Evolutionary conservation across 2,113 vertebrate species (phyloP), one percentile per base, ranked within the genome.

Genomic region (Choloepus hoffmanni): DNA sequence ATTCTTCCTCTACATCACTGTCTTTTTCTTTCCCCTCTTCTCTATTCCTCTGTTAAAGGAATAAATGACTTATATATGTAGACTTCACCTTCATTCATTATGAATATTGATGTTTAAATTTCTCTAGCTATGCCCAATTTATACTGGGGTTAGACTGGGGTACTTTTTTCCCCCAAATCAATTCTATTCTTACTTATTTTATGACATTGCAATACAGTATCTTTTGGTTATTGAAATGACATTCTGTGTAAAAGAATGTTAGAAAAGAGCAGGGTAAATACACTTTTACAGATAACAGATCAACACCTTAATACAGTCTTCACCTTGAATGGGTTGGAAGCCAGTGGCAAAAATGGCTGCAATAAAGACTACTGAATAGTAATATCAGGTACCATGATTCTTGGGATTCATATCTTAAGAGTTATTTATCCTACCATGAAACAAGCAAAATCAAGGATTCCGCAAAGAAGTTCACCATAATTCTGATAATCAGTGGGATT

Each of bases 251-350:
- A 83, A 26, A 77, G 28, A 88, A 60, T 53, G 72, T 77, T 92
- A 81, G 16, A 83, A 58, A 90, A 19, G 1, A 84, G 1, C 2
- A 65, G 14, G 26, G 0, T 15, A 84, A 48, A n/a, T 40, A 5
- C 33, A 53, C 24, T 55, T 53, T 55, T 70, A 81, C 4, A 86
- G 53, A 70, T 18, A 63, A 36, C 24, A 18, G 2, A 0, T 53
- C 43, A 63, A 43, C 7, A n/a, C n/a, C 19, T 72, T 67, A n/a
- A 33, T 33, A 87, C 63, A n/a, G 36, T 50, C 15, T 55, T 68
- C 43, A 1, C 7, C 53, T 74, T 28, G 0, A 11, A 4, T 18
- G 5, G 2, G 36, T 70, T 9, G 53, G n/a, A 55, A 65, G 4
- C 14, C 12, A n/a, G 15, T 26, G 43, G 8, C 19, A 23, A 89